A percentile compares a stretch with the other conserved stretches of the same genome.
phyloP scores from a whole-genome alignment of 1,140 invertebrate genomes.

The Temnothorax curvispinosus region DNA sequence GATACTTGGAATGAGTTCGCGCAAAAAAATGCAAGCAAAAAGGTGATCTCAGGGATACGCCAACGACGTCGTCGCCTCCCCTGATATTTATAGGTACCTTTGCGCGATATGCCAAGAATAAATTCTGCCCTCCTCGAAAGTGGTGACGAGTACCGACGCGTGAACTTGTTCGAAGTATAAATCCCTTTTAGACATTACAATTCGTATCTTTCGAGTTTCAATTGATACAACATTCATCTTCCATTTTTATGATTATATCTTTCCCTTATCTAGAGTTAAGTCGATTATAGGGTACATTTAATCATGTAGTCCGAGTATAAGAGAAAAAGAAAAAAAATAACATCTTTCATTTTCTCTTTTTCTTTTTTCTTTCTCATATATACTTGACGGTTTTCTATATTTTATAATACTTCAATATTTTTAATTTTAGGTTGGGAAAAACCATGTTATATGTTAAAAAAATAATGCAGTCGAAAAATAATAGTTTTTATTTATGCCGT shows the following conservation, averaged over 20 bases:
- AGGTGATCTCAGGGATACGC: background rate
- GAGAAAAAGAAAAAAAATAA: background rate
- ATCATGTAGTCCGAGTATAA: background rate
- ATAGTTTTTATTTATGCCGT: background rate
- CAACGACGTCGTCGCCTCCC: background rate
- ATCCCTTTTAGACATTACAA: background rate
- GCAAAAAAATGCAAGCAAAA: background rate
- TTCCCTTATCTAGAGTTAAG: background rate
- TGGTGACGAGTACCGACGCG: constrained; percentile 23
- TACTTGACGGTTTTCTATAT: background rate
- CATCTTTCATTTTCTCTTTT: background rate
- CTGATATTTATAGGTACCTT: constrained; percentile 51
- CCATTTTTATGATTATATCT: background rate
- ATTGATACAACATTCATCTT: background rate
- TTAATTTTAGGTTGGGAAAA: background rate
- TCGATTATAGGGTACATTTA: background rate
- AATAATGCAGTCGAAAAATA: background rate
- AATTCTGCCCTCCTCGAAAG: constrained; percentile 44
- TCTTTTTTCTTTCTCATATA: background rate
- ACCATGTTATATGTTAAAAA: background rate
- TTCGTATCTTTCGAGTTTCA: constrained; percentile 3
- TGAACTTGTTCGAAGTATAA: background rate
- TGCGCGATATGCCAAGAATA: constrained; percentile 19
- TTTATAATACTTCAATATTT: background rate
- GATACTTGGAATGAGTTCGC: background rate